Evolutionary conservation across 1,140 invertebrate genomes (phyloP).

Genomic region (Caenorhabditis remanei): DNA sequence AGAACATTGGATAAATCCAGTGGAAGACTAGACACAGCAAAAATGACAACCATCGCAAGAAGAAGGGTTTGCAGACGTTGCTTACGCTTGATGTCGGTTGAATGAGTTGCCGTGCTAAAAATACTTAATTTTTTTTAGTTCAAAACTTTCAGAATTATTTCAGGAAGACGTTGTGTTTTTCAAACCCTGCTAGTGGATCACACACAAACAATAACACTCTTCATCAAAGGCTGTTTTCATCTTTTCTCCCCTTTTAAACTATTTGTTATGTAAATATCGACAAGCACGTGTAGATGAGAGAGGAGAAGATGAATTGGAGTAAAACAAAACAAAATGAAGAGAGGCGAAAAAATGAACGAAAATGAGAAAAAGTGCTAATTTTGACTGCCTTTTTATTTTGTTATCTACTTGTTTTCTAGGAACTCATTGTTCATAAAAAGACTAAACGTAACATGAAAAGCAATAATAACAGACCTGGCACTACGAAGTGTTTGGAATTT

Average conservation of each 20-base stretch:
- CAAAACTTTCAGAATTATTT: neutral
- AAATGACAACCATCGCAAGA: slow-evolving; percentile 66
- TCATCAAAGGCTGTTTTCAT: neutral
- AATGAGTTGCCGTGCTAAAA: slow-evolving; percentile 29
- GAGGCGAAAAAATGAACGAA: neutral
- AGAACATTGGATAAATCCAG: slow-evolving; percentile 68
- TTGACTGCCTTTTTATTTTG: neutral
- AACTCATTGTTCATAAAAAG: neutral
- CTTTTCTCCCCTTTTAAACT: neutral
- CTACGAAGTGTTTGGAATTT: slow-evolving; percentile 58
- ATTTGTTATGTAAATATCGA: slow-evolving; percentile 10
- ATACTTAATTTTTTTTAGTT: neutral
- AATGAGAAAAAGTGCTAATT: neutral
- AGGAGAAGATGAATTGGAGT: too few species aligned
- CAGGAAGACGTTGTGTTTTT: neutral
- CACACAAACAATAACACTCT: neutral
- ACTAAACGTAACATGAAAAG: neutral
- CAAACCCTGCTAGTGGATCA: neutral
- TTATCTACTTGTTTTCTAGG: neutral
- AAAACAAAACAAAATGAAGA: neutral
- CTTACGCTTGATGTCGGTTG: slow-evolving; percentile 62
- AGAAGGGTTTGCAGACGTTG: slow-evolving; percentile 67
- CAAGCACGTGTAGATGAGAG: neutral
- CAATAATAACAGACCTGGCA: slow-evolving; percentile 31
- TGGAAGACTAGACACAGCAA: slow-evolving; percentile 65